Evolutionary conservation across 1,140 invertebrate species (phyloP), one percentile per base, ranked within the genome.

Genomic region (Eubasilissa regina): DNA sequence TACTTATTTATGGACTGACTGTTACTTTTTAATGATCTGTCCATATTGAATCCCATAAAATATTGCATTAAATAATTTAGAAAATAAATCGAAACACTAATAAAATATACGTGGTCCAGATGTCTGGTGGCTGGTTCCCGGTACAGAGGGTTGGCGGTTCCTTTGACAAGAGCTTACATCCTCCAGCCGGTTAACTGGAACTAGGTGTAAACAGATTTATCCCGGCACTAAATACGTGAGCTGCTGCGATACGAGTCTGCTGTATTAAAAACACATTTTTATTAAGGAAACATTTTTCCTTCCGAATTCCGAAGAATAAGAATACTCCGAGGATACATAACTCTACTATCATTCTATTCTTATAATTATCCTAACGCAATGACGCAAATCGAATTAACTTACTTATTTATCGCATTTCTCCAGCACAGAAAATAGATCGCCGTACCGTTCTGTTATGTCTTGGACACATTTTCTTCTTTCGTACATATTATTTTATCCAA

Each of bases 171-270:
- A 51, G 11, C 11, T 51, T 15, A 10, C 19, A 11, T 35, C 58
- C 9, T 35, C 19, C 66, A n/a, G 25, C 72, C 44, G 19, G 7
- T 8, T 8, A n/a, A 10, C 56, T 66, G 17, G 47, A 70, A 70
- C 43, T 19, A 43, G 66, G 44, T 35, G 66, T 70, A 48, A 70
- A 70, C 43, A 47, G 53, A 56, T 56, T 56, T 56, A 35, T 44
- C 62, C 62, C 12, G 25, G 35, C 62, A 13, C 58, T 43, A 17
- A 21, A 19, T 9, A 11, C 58, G n/a, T n/a, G 7, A 8, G 25
- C 3, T 44, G 62, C 62, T n/a, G 25, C 25, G 10, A 56, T 35
- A 44, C 62, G 62, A 44, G 62, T 19, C 62, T 64, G 62, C 15
- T 25, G 12, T 56, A 56, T 15, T 56, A 6, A 19, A 17, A 56